Conservation (phyloP, 2,113 vertebrate species). For the Callorhinus ursinus region DNA sequence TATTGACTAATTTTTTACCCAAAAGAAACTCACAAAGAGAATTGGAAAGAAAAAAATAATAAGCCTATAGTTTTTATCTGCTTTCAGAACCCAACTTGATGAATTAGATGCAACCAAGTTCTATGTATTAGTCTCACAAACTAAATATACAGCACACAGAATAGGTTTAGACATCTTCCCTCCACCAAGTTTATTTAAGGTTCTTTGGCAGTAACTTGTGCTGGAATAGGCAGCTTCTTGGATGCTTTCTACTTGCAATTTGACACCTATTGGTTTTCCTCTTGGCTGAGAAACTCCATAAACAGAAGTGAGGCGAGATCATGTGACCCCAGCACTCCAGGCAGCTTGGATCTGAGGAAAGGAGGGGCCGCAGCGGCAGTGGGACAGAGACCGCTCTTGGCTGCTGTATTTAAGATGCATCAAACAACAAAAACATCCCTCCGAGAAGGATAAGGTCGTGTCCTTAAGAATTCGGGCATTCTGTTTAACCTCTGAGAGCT, state of each 20-base stretch:
- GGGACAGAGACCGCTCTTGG: neutral
- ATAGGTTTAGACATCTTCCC: neutral
- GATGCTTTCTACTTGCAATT: conserved; percentile 78
- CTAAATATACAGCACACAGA: neutral
- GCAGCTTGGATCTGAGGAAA: conserved; percentile 41
- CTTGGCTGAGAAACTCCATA: conserved; percentile 82
- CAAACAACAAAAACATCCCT: neutral
- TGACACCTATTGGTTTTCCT: conserved; percentile 82
- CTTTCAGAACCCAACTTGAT: conserved; percentile 69
- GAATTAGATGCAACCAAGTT: conserved; percentile 67
- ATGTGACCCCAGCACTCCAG: conserved; percentile 54
- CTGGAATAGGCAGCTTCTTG: conserved; percentile 78
- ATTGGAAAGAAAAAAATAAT: neutral
- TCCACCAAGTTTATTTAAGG: conserved; percentile 80
- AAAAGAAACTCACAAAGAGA: conserved; percentile 57
- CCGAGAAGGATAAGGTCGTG: neutral
- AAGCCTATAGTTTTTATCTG: neutral
- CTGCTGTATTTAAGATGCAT: neutral
- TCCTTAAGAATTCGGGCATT: neutral
- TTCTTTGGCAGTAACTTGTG: conserved; percentile 78
- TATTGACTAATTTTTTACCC: conserved; percentile 68
- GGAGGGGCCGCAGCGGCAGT: conserved; percentile 23
- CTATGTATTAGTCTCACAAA: conserved; percentile 57
- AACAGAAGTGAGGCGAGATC: conserved; percentile 72
- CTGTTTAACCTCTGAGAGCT: neutral